Evolutionary conservation across 2,113 vertebrate genomes (phyloP).

Genomic region (Syngnathus floridae): DNA sequence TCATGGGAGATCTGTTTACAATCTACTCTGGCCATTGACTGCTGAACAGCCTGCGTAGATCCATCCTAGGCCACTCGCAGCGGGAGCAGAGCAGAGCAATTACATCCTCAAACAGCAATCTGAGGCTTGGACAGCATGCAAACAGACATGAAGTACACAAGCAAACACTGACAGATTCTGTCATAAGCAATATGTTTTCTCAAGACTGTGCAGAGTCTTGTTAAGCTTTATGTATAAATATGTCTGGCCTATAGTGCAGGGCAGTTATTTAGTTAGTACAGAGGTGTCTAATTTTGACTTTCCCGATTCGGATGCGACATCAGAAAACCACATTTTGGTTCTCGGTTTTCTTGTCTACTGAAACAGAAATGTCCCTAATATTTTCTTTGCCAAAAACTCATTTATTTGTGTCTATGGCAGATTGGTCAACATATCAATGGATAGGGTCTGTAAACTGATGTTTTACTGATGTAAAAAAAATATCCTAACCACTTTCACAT

Average conservation of each 20-base stretch:
- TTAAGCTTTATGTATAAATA: slow-evolving; percentile 52
- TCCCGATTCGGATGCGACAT: slow-evolving; percentile 7
- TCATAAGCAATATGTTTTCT: slow-evolving; percentile 61
- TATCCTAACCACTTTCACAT: not conserved
- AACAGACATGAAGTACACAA: slow-evolving; percentile 64
- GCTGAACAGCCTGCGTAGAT: slow-evolving; percentile 71
- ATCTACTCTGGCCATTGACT: slow-evolving; percentile 73
- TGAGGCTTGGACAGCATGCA: slow-evolving; percentile 60
- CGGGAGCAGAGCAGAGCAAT: slow-evolving; percentile 71
- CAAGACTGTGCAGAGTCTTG: slow-evolving; percentile 56
- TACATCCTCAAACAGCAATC: slow-evolving; percentile 76
- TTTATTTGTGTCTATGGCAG: slow-evolving; percentile 1
- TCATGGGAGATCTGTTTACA: slow-evolving; percentile 80
- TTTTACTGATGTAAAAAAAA: not conserved
- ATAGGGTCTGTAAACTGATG: slow-evolving; percentile 10
- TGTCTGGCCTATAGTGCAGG: slow-evolving; percentile 39
- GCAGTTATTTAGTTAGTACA: slow-evolving; percentile 46
- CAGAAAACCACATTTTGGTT: slow-evolving; percentile 22
- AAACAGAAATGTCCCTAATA: slow-evolving; percentile 6
- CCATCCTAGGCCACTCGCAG: slow-evolving; percentile 68
- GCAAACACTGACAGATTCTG: slow-evolving; percentile 60
- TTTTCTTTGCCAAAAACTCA: not conserved
- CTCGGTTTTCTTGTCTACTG: not conserved
- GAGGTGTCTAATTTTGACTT: slow-evolving; percentile 24
- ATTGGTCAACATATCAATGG: not conserved